phyloP scores from a whole-genome alignment of 2,797 vertebrate species.

The Tympanoctomys barrerae region DNA sequence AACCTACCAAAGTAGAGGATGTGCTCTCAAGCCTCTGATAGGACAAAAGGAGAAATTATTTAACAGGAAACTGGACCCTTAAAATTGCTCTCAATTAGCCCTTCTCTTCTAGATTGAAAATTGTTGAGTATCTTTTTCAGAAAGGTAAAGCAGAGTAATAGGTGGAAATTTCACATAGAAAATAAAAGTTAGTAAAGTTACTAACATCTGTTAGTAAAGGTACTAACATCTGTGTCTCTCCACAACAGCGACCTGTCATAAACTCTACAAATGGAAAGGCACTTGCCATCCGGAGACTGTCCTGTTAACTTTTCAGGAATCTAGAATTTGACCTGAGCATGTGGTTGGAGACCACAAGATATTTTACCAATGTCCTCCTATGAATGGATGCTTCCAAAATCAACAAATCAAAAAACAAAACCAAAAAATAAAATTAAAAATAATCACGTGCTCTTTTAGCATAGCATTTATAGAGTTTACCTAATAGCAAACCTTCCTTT shows the following conservation, averaged over 20 bases:
- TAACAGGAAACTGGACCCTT: not conserved
- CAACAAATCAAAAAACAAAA: not conserved
- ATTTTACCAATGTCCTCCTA: not conserved
- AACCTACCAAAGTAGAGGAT: not conserved
- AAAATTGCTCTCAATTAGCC: not conserved
- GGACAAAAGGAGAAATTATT: not conserved
- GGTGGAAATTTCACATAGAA: not conserved
- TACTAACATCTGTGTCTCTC: not conserved
- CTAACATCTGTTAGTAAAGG: not conserved
- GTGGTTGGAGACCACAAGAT: not conserved
- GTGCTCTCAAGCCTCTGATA: not conserved
- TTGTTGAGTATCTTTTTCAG: not conserved
- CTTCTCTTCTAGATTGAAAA: not conserved
- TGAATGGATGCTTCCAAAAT: constrained; percentile 14
- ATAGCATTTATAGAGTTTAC: not conserved
- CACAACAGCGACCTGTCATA: not conserved
- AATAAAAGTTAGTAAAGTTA: not conserved
- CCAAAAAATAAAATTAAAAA: not conserved
- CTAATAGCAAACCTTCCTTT: not conserved
- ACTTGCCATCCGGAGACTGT: not conserved
- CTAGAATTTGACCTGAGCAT: not conserved
- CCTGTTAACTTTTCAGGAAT: not conserved
- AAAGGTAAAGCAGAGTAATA: not conserved
- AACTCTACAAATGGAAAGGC: not conserved
- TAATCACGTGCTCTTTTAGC: not conserved